Percentiles rank a stretch among this genome's conserved stretches.
Evolutionary conservation across 2,888 invertebrate genomes (phyloP).

Genomic region (Pseudoips prasinana): DNA sequence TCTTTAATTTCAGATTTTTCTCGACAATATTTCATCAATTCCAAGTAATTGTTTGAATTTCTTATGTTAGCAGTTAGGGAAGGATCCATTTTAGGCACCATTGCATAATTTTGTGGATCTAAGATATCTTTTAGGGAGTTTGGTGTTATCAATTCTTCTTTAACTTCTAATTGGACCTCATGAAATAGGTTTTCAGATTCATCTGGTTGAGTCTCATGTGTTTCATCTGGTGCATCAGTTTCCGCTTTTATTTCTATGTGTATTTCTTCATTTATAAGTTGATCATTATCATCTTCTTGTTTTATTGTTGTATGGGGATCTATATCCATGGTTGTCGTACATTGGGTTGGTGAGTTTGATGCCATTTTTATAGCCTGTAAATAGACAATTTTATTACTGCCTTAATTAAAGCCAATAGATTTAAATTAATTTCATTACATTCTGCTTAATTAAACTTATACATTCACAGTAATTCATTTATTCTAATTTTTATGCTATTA

Average conservation of each 20-base stretch:
- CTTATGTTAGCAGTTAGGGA: constrained; percentile 8
- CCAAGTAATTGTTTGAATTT: too few species aligned
- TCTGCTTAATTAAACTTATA: too few species aligned
- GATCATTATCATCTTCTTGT: constrained; percentile 24
- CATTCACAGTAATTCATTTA: too few species aligned
- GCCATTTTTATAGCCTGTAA: constrained; percentile 23
- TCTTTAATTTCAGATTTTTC: constrained; percentile 42
- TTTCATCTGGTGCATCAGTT: constrained; percentile 29
- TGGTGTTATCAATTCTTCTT: constrained; percentile 34
- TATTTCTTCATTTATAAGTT: constrained; percentile 18
- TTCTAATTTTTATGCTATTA: too few species aligned
- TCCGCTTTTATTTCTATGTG: constrained; percentile 39
- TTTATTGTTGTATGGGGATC: constrained; percentile 20
- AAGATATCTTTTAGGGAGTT: constrained; percentile 19
- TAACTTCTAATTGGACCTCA: constrained; percentile 45
- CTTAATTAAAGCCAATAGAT: too few species aligned
- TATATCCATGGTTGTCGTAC: constrained; percentile 16
- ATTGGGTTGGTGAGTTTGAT: constrained; percentile 6
- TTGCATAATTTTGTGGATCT: constrained; percentile 9
- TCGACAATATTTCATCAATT: constrained; percentile 17
- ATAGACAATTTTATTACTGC: background rate
- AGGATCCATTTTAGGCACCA: constrained; percentile 10
- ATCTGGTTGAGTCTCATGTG: constrained; percentile 6
- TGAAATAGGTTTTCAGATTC: constrained; percentile 35
- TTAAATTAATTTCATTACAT: too few species aligned